Evolutionary conservation across 2,113 vertebrate species (phyloP), one percentile per base, ranked within the genome.

Genomic region (Pomatorhinus ruficollis): DNA sequence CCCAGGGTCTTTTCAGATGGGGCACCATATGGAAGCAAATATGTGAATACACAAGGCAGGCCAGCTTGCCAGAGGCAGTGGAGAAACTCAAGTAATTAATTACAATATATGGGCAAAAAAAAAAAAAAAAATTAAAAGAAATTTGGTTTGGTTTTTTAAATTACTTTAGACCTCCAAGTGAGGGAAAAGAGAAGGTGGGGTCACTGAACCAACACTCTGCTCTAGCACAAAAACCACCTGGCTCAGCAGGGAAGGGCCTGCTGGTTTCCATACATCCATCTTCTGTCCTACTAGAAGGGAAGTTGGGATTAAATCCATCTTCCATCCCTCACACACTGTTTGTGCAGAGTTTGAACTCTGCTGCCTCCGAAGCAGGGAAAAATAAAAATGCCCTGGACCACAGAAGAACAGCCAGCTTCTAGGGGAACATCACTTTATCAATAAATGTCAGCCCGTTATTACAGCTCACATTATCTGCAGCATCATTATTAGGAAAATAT

Each of bases 51-150:
- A 53, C 31, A 66, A 33, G 52, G n/a, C 40, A 69, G 52, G 7
- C 14, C 42, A 77, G 37, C 31, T 37, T 49, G 44, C 18, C 77
- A 83, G 47, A 81, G 60, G 12, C n/a, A 47, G 16, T 3, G 17
- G 11, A 42, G 35, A 23, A 47, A 30, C 44, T 65, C 37, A 35
- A 72, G 60, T 4, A 52, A 57, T 5, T 42, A 18, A 72, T 57
- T 45, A 40, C 4, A 75, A 57, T 31, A 31, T 11, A 35, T 10
- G 10, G 28, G 21, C 8, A 1, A 3, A 13, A 37, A 22, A 17
- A 19, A 3, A 12, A 17, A 13, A 0, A 2, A 3, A 19, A 44
- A 21, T 11, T 12, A 11, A 3, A 8, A 23, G 5, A 44, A 19
- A 1, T 28, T 35, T 42, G 23, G 12, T 9, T 82, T 59, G 16